Percentiles rank a stretch among this genome's conserved stretches.
Evolutionary conservation across 2,888 invertebrate species (phyloP).

Genomic region (Euspilapteryx auroguttella): DNA sequence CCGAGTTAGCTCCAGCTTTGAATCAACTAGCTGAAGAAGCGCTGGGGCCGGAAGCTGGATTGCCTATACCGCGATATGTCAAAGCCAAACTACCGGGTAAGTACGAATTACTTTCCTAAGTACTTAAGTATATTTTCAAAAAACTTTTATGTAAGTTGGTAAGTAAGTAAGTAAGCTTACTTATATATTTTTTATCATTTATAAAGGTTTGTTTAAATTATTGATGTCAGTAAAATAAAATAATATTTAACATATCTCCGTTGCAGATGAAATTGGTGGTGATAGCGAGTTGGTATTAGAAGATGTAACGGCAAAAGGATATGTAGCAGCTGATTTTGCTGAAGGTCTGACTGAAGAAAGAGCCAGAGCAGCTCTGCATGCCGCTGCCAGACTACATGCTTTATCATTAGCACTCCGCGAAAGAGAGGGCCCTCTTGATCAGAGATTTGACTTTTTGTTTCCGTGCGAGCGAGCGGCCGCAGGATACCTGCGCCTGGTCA

Average conservation of each 20-base stretch:
- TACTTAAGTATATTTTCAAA: neutral
- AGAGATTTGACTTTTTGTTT: conserved; percentile 67
- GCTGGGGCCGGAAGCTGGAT: conserved; percentile 32
- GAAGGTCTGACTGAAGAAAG: conserved; percentile 66
- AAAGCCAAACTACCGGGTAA: conserved; percentile 67
- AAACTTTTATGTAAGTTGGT: too few relatives aligned
- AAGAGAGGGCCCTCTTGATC: conserved; percentile 45
- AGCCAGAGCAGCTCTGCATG: conserved; percentile 69
- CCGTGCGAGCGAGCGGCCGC: conserved; percentile 79
- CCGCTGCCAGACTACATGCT: conserved; percentile 74
- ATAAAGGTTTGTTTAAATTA: too few relatives aligned
- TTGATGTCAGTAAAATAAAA: too few relatives aligned
- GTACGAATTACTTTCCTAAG: conserved; percentile 5
- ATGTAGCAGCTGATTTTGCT: conserved; percentile 68
- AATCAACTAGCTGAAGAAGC: conserved; percentile 69
- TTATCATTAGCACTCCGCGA: conserved; percentile 63
- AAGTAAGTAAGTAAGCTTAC: too few relatives aligned
- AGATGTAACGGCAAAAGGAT: conserved; percentile 70
- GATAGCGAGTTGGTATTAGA: conserved; percentile 72
- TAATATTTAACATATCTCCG: too few relatives aligned
- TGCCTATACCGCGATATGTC: conserved; percentile 63
- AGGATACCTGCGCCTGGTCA: conserved; percentile 77
- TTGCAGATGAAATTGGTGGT: conserved; percentile 49
- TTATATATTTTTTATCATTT: too few relatives aligned
- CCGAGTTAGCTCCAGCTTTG: conserved; percentile 72